A percentile compares a stretch with the other conserved stretches of the same genome.
These are phyloP conservation scores for Apus apus DNA, from an alignment of 2,113 vertebrate genomes.

Conservation along the genomic window DNA sequence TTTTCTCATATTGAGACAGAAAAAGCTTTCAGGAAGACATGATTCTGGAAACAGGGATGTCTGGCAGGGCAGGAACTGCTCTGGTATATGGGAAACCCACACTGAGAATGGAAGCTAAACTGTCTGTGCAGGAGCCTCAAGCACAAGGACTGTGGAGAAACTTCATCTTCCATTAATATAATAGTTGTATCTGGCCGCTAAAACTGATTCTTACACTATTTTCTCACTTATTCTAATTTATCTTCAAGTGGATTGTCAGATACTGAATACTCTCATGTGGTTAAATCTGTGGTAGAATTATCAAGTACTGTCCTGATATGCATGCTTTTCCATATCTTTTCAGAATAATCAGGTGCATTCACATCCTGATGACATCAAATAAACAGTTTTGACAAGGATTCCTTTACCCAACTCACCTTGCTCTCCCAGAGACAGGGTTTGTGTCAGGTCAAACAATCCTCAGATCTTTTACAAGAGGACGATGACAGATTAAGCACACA, in stretches of 20 bases:
- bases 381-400: neutral
- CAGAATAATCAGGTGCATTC: neutral
- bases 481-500: neutral
- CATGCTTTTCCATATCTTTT: neutral
- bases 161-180: neutral
- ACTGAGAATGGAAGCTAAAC: neutral
- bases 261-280: neutral
- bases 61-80: neutral
- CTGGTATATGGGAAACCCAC: accelerated
- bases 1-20: neutral
- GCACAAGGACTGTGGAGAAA: neutral
- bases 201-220: neutral
- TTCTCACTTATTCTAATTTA: neutral
- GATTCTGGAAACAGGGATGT: neutral
- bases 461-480: neutral
- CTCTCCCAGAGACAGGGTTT: neutral
- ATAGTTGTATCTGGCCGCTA: neutral
- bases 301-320: neutral
- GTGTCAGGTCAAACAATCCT: slow-evolving; percentile 10
- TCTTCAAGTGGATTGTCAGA: neutral
- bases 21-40: neutral
- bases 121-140: accelerated
- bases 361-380: neutral
- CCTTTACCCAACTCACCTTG: neutral
- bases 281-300: neutral